Conservation (phyloP, 2,113 vertebrate species). For the Aramus guarauna region DNA sequence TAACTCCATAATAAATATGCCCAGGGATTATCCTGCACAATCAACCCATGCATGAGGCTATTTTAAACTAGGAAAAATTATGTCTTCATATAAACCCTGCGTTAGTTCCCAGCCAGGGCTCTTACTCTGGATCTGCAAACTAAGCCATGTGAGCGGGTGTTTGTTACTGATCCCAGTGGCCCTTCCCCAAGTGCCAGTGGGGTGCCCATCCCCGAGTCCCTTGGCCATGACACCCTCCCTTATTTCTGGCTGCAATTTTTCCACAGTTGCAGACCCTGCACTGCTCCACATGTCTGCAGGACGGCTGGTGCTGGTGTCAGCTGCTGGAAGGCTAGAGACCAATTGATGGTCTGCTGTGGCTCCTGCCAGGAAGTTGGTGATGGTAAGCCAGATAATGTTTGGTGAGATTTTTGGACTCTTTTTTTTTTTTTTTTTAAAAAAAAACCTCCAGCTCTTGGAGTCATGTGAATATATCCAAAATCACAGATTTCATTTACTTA, state of each 20-base stretch:
- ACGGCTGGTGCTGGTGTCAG: not conserved
- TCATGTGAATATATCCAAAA: not conserved
- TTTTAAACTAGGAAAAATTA: not conserved
- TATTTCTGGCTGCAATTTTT: not conserved
- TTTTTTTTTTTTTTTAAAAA: not conserved
- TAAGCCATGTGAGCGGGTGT: too few species aligned
- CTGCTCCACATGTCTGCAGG: not conserved
- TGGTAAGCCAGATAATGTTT: not conserved
- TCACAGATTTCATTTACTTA: not conserved
- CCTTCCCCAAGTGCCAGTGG: not conserved
- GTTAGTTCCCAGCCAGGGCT: not conserved
- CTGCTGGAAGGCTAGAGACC: not conserved
- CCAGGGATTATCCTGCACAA: not conserved
- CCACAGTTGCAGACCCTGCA: rapidly evolving
- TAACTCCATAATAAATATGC: not conserved
- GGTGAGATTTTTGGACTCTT: not conserved
- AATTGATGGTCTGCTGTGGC: rapidly evolving
- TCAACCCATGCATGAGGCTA: not conserved
- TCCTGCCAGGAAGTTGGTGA: not conserved
- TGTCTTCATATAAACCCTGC: not conserved
- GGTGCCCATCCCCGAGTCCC: not conserved
- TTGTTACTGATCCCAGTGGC: not conserved
- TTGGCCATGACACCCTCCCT: not conserved
- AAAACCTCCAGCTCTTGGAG: not conserved
- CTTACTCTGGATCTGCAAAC: not conserved